phyloP scores from a whole-genome alignment of 2,113 vertebrate species.

The Phyllopteryx taeniolatus region DNA sequence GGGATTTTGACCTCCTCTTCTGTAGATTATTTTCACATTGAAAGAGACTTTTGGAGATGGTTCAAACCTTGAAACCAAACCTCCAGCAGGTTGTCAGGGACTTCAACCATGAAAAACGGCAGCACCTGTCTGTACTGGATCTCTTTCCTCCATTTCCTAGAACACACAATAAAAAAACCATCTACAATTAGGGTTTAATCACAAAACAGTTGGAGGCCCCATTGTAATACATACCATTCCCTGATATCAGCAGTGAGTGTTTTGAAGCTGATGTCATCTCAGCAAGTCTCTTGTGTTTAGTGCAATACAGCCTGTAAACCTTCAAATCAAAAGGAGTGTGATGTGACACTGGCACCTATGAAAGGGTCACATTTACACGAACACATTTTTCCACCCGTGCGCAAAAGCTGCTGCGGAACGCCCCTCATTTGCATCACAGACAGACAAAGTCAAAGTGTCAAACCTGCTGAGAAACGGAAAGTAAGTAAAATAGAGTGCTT shows the following conservation, averaged over 20 bases:
- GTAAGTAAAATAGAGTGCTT: conserved; percentile 50
- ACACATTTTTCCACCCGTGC: conserved; percentile 59
- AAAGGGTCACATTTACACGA: conserved; percentile 68
- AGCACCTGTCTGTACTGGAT: conserved; percentile 29
- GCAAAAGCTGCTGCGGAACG: conserved; percentile 52
- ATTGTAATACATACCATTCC: conserved; percentile 57
- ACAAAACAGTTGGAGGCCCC: neutral
- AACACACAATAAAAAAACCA: neutral
- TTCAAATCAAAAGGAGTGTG: conserved; percentile 50
- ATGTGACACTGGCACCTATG: conserved; percentile 53
- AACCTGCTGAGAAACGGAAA: conserved; percentile 76
- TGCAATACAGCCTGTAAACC: conserved; percentile 17
- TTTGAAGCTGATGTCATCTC: conserved; percentile 67
- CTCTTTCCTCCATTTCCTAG: conserved; percentile 51
- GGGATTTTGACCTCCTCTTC: neutral
- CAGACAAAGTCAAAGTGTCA: conserved; percentile 38
- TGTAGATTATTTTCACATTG: neutral
- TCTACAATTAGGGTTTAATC: neutral
- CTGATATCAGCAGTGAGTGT: conserved; percentile 13
- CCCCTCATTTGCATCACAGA: conserved; percentile 50
- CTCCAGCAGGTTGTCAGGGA: conserved; percentile 44
- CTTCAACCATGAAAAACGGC: conserved; percentile 32
- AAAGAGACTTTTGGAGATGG: neutral
- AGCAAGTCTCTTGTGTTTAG: conserved; percentile 31
- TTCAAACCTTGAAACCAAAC: conserved; percentile 64